phyloP scores from a whole-genome alignment of 2,797 vertebrate genomes.

The Oreonectes daqikongensis region DNA sequence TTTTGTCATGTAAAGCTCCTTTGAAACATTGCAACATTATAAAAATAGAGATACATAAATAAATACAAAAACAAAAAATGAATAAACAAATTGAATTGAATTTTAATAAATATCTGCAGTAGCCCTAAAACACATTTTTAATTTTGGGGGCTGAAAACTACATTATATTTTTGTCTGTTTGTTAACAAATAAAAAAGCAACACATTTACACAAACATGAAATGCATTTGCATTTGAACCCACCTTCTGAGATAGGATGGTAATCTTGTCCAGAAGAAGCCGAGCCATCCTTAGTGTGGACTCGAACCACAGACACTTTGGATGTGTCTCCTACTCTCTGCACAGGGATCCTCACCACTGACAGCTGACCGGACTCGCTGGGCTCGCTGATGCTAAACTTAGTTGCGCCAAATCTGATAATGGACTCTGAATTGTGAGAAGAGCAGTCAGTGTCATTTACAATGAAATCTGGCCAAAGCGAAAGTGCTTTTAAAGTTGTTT shows the following conservation, averaged over 20 bases:
- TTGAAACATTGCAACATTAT: no score
- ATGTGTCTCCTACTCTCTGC: conserved; percentile 87
- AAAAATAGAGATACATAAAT: no score
- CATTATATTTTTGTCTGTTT: no score
- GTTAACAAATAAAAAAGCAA: no score
- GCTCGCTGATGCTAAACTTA: conserved; percentile 92
- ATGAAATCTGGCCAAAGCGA: neutral
- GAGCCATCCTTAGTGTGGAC: conserved; percentile 97
- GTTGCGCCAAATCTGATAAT: conserved; percentile 90
- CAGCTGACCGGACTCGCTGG: conserved; percentile 81
- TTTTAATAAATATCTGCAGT: no score
- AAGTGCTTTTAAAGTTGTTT: neutral
- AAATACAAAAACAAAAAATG: no score
- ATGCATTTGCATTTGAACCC: conserved; percentile 15
- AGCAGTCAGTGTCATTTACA: neutral
- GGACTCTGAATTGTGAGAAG: conserved; percentile 73
- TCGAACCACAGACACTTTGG: conserved; percentile 90
- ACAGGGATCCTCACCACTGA: conserved; percentile 85
- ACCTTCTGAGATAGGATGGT: conserved; percentile 85
- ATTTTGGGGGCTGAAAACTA: no score
- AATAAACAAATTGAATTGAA: no score
- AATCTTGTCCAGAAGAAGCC: conserved; percentile 94
- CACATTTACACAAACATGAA: no score
- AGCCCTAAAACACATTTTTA: no score
- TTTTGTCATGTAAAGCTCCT: no score